Base-by-base conservation (phyloP, 2,888 invertebrate species). In the Phaonia tiefii region DNA sequence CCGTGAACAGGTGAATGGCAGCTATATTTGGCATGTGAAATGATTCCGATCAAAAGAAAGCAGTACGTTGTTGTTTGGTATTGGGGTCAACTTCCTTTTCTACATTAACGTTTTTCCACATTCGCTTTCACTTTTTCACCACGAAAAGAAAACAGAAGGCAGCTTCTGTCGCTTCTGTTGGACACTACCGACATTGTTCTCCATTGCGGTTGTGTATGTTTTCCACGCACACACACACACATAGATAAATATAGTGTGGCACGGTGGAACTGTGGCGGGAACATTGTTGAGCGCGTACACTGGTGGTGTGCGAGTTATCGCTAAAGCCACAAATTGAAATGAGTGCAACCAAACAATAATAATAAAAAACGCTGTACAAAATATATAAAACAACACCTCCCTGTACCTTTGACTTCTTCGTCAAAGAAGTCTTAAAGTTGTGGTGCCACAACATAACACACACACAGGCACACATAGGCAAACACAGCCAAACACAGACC, bases 41-140 rank as follows among this genome's bases (percentile, higher is more conserved):
- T 74, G 60, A 71, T 70, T 70, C 54, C 74, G 25, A 71, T 74
- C 49, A 31, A 66, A 42, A 51, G 69, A 46, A 63, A 22, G 46
- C 20, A 69, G 60, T 63, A 25, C 51, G 22, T 37, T 63, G 63
- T 63, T 63, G 11, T 71, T 70, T 26, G 49, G 42, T 73, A 78
- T 81, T 78, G 78, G 63, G 81, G 81, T 81, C 81, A 81, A 81
- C 81, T 81, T 76, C 76, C 46, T 63, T 63, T 75, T 79, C 66
- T 39, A 25, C 37, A 54, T 56, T 71, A 46, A 17, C 60, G 58
- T 51, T 79, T 74, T 79, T 15, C 54, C n/a, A 31, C 67, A 39
- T 75, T 69, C 58, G 56, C 42, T 73, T 66, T 15, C 44, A 54
- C 44, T 78, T 63, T 67, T 44, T 66, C 49, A 15, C 31, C 20